A percentile compares a stretch with the other conserved stretches of the same genome.
phyloP scores from a whole-genome alignment of 2,113 vertebrate species.

The Chionis minor region DNA sequence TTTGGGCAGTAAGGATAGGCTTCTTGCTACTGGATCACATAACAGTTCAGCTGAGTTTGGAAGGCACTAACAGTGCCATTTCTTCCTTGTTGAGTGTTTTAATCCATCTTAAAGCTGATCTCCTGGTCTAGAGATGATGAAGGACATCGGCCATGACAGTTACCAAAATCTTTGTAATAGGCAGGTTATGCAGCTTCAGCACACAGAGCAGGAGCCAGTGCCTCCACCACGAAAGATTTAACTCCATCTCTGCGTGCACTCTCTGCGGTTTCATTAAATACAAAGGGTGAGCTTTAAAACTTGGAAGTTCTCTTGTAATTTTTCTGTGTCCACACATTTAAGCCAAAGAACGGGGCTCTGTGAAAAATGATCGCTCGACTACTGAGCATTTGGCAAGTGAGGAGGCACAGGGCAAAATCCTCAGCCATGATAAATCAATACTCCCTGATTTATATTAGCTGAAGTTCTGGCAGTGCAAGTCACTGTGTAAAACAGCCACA shows the following conservation, averaged over 20 bases:
- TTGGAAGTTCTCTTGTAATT: neutral
- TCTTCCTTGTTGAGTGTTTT: neutral
- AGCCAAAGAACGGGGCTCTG: rapidly evolving
- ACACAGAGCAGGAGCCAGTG: neutral
- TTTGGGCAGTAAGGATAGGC: neutral
- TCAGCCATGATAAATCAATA: neutral
- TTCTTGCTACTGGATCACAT: neutral
- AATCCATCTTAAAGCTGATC: neutral
- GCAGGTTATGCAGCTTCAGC: neutral
- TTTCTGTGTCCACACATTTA: neutral
- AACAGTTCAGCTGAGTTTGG: neutral
- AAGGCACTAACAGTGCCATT: neutral
- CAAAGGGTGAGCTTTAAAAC: neutral
- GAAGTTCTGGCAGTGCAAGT: neutral
- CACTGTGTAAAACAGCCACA: neutral
- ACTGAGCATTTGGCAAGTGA: neutral
- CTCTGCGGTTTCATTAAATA: neutral
- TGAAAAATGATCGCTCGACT: neutral
- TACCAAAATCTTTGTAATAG: neutral
- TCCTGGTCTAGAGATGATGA: neutral
- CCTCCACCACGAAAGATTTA: neutral
- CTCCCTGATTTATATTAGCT: neutral
- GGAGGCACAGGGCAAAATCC: neutral
- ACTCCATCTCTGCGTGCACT: rapidly evolving
- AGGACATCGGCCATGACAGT: neutral